A percentile compares a stretch with the other conserved stretches of the same genome.
Evolutionary conservation across 2,113 vertebrate species (phyloP).

Genomic region (Camelus dromedarius): DNA sequence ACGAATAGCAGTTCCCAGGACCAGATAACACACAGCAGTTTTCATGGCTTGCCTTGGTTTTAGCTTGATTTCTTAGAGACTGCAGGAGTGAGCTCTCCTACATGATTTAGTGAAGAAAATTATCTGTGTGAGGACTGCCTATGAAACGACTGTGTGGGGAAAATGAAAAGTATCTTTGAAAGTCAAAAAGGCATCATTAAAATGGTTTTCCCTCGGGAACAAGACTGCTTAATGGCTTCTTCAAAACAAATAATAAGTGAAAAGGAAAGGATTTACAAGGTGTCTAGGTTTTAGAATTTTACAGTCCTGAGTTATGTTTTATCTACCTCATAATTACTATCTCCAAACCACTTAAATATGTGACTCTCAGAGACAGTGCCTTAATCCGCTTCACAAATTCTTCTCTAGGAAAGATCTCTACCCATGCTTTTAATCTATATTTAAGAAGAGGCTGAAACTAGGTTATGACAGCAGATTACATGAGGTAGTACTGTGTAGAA

Average conservation of each 20-base stretch:
- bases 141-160: background rate
- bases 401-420: background rate
- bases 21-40: background rate
- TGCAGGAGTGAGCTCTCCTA: background rate
- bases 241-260: constrained; percentile 65
- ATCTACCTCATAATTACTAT: constrained; percentile 30
- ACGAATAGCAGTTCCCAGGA: background rate
- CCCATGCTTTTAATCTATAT: background rate
- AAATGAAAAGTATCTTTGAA: constrained; percentile 56
- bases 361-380: background rate
- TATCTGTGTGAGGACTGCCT: background rate
- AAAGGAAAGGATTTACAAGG: constrained; percentile 27
- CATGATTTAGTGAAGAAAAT: constrained; percentile 40
- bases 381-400: constrained; percentile 46
- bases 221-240: background rate
- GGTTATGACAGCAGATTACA: background rate
- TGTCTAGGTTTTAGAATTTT: constrained; percentile 16
- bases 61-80: background rate
- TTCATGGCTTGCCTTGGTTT: constrained; percentile 1
- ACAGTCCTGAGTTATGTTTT: constrained; percentile 23
- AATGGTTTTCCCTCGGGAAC: constrained; percentile 14
- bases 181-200: constrained; percentile 46
- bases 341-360: constrained; percentile 29
- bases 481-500: background rate
- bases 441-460: constrained; percentile 39